Evolutionary conservation across 1,140 invertebrate species (phyloP).

Genomic region (Aphelinus atriplicis): DNA sequence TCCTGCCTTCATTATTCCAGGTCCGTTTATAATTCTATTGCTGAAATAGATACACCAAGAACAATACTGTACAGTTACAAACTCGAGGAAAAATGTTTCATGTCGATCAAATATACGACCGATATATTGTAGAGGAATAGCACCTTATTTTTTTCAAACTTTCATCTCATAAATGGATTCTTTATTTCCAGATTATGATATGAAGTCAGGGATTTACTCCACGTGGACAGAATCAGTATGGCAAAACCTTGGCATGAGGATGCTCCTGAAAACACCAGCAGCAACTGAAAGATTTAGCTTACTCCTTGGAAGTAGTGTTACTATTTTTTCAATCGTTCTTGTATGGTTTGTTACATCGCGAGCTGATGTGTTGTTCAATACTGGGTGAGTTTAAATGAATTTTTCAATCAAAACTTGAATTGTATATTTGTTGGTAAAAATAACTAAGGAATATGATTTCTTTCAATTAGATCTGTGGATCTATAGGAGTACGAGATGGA

Average conservation of each 20-base stretch:
- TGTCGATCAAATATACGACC: not conserved
- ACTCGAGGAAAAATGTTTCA: too few species aligned
- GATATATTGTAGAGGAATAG: not conserved
- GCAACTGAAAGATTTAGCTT: slow-evolving; percentile 75
- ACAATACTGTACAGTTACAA: too few species aligned
- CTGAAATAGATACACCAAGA: too few species aligned
- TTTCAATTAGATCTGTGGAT: slow-evolving; percentile 50
- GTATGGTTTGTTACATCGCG: slow-evolving; percentile 77
- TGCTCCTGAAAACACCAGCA: slow-evolving; percentile 83
- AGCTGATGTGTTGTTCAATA: slow-evolving; percentile 72
- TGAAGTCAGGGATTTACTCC: slow-evolving; percentile 81
- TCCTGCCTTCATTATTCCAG: slow-evolving; percentile 80
- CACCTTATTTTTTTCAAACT: too few species aligned
- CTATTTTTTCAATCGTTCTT: slow-evolving; percentile 73
- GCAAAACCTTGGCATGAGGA: slow-evolving; percentile 76
- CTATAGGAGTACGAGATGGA: slow-evolving; percentile 59
- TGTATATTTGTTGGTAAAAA: not conserved
- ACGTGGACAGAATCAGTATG: slow-evolving; percentile 94
- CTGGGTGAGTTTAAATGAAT: slow-evolving; percentile 47
- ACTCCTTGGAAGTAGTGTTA: slow-evolving; percentile 71
- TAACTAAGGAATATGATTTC: slow-evolving; percentile 10
- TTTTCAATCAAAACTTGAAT: not conserved
- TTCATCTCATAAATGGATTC: too few species aligned
- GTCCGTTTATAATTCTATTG: slow-evolving; percentile 57
- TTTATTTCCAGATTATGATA: slow-evolving; percentile 77